phyloP scores from a whole-genome alignment of 2,113 vertebrate species.

The Gobiocypris rarus region DNA sequence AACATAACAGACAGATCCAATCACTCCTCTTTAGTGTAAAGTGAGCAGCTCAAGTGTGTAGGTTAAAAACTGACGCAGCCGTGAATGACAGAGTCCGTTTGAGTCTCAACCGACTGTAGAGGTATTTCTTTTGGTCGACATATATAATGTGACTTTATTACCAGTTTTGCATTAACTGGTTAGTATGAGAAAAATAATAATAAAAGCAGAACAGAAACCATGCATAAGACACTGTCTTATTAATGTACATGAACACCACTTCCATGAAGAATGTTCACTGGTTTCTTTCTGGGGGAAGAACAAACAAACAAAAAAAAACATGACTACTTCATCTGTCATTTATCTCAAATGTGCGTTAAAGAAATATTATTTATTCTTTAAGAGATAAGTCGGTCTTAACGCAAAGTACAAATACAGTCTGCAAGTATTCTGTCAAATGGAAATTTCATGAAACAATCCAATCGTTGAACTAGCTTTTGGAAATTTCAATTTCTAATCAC shows the following conservation, averaged over 20 bases:
- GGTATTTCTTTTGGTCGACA: constrained; percentile 72
- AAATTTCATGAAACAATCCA: background rate
- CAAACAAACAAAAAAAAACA: constrained; percentile 16
- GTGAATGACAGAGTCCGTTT: background rate
- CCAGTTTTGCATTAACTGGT: constrained; percentile 23
- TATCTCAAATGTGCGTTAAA: background rate
- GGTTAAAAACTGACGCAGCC: constrained; percentile 46
- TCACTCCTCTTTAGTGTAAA: constrained; percentile 39
- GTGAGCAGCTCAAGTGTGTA: constrained; percentile 35
- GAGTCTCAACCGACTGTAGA: constrained; percentile 64
- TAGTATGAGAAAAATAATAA: background rate
- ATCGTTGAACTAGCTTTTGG: background rate
- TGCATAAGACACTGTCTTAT: background rate
- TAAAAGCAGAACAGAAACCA: constrained; percentile 34
- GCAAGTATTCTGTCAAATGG: background rate
- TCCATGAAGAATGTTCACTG: background rate
- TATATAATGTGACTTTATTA: constrained; percentile 55
- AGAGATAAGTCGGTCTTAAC: background rate
- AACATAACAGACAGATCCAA: constrained; percentile 23
- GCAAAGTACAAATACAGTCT: background rate
- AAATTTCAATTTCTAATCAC: background rate
- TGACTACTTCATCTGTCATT: constrained; percentile 26
- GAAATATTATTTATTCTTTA: background rate
- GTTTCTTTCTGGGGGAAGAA: background rate
- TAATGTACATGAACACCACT: background rate